Percentiles rank a stretch among this genome's conserved stretches.
phyloP scores from a whole-genome alignment of 2,113 vertebrate species.

The Mormyrus lacerda region DNA sequence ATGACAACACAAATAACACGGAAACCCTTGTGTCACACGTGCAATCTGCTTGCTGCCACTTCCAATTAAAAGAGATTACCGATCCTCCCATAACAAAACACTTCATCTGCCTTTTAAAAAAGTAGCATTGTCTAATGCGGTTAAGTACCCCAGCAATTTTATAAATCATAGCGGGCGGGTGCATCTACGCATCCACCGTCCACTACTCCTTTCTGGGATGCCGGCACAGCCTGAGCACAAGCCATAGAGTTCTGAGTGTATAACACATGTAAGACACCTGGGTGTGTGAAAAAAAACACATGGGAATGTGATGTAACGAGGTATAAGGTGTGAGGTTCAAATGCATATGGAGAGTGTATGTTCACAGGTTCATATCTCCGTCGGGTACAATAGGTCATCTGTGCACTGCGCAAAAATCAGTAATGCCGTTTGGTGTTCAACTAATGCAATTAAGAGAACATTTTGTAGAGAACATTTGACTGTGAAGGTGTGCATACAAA shows the following conservation, averaged over 20 bases:
- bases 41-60: background rate
- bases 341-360: background rate
- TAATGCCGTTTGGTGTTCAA: background rate
- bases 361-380: background rate
- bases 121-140: constrained; percentile 25
- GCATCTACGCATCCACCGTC: background rate
- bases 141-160: constrained; percentile 19
- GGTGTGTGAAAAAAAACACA: background rate
- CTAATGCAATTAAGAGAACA: background rate
- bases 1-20: background rate
- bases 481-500: constrained; percentile 17
- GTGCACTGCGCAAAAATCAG: background rate
- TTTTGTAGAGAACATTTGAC: background rate
- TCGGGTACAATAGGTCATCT: background rate
- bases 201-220: background rate
- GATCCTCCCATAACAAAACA: constrained; percentile 14
- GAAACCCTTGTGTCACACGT: background rate
- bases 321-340: background rate
- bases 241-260: background rate
- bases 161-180: constrained; percentile 12
- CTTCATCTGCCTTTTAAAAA: constrained; percentile 21
- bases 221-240: background rate
- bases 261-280: background rate
- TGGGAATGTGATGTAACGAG: background rate
- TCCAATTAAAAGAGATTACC: constrained; percentile 13